Evolutionary conservation across 2,113 vertebrate genomes (phyloP), one percentile per base, ranked within the genome.

Genomic region (Sander vitreus): DNA sequence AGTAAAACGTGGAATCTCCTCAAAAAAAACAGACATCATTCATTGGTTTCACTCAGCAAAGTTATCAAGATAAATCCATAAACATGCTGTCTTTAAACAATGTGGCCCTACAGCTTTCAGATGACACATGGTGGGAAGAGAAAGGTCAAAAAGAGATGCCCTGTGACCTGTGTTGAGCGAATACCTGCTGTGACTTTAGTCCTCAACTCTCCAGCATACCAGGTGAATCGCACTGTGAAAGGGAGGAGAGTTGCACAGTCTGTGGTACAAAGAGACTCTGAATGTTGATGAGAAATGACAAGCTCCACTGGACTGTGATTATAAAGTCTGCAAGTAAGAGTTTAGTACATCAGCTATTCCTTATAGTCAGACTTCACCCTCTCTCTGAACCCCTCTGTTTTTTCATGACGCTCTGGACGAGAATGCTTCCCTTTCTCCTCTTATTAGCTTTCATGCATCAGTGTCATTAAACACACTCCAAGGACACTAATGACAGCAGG

Each of bases 271-370:
- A 64, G 43, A 69, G 23, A 10, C 33, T 63, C 39, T 62, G 30
- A 23, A 5, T 23, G 57, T 25, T 73, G 66, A 88, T 76, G 58
- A 78, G 69, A 83, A 82, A 64, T 84, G 78, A 89, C 85, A 70
- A 78, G 51, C 55, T 68, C 82, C 62, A 71, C 60, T 88, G 68
- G 71, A 80, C 73, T 90, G 84, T 65, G 70, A 75, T 66, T 76
- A 77, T 45, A 15, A 78, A 77, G 79, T 59, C 66, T 68, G 67
- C 36, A 66, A 76, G 76, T 23, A 33, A 30, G 60, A 60, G 47
- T 63, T 50, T 16, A 76, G 54, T 53, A 25, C 64, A 80, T 64
- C 57, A 54, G 63, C 54, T 59, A 78, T 74, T 78, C 66, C 80
- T 85, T 73, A 43, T 73, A 43, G 39, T 48, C 55, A 15, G 55